Percentiles rank a stretch among this genome's conserved stretches.
Evolutionary conservation across 2,113 vertebrate species (phyloP).

Genomic region (Athene cunicularia): DNA sequence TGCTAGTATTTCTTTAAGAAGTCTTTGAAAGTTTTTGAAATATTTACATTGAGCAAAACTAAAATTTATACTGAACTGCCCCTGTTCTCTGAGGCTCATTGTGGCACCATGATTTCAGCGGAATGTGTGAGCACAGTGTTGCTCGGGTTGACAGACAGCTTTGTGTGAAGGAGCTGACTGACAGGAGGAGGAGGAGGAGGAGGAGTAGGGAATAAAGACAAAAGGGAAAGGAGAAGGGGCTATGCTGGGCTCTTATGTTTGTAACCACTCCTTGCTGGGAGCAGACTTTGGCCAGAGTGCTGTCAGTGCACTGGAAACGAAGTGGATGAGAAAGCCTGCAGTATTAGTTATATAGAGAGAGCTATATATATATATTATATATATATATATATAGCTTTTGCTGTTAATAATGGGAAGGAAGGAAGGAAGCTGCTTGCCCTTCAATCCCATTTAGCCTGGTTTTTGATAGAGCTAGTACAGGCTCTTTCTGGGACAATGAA

Average conservation of each 20-base stretch:
- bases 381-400: neutral
- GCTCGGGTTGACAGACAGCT: neutral
- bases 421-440: neutral
- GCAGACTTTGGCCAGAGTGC: neutral
- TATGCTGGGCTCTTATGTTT: accelerated
- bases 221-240: neutral
- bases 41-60: neutral
- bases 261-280: neutral
- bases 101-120: neutral
- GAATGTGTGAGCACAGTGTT: neutral
- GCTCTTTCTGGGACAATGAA: neutral
- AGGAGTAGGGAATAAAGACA: neutral
- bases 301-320: neutral
- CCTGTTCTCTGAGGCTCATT: neutral
- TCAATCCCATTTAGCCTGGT: neutral
- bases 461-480: neutral
- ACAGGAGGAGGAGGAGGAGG: neutral
- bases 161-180: neutral
- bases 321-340: neutral
- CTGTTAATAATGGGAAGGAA: neutral
- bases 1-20: neutral
- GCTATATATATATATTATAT: too few species aligned
- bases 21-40: neutral
- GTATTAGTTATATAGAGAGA: neutral
- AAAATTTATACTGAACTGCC: neutral